These are phyloP conservation scores for Anastrepha ludens DNA, from an alignment of 1,140 invertebrate species.

Conservation along the genomic window DNA sequence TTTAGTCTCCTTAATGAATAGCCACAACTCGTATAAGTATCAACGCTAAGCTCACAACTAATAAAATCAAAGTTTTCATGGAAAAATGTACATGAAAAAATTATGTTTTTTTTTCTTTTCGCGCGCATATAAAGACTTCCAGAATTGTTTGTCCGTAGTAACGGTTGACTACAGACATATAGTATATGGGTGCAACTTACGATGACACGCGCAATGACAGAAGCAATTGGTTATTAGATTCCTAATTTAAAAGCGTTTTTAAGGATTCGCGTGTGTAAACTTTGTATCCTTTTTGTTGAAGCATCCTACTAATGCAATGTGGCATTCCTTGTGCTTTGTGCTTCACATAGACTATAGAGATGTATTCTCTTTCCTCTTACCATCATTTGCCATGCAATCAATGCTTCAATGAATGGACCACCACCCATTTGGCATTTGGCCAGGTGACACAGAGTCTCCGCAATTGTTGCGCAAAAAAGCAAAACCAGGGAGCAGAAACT, in stretches of 20 bases:
- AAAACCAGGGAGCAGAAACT: neutral
- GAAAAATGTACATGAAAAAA: no score
- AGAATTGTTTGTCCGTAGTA: no score
- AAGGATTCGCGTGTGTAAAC: neutral
- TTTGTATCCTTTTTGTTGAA: neutral
- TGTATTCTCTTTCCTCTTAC: neutral
- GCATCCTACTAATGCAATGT: neutral
- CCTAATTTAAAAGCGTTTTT: neutral
- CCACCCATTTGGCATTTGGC: constrained; percentile 20
- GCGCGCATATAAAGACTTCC: no score
- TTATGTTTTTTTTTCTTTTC: no score
- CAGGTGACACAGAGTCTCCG: constrained; percentile 46
- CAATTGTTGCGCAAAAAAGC: neutral
- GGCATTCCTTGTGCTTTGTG: neutral
- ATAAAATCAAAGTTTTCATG: no score
- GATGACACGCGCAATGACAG: no score
- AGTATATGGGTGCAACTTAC: no score
- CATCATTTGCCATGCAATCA: neutral
- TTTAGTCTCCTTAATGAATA: no score
- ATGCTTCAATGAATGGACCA: neutral
- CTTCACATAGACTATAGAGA: neutral
- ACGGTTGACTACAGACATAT: no score
- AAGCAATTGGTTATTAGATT: no score
- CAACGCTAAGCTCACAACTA: no score
- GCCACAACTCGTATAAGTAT: no score